Base-by-base conservation (phyloP, 2,113 vertebrate species). In the Camelus dromedarius region DNA sequence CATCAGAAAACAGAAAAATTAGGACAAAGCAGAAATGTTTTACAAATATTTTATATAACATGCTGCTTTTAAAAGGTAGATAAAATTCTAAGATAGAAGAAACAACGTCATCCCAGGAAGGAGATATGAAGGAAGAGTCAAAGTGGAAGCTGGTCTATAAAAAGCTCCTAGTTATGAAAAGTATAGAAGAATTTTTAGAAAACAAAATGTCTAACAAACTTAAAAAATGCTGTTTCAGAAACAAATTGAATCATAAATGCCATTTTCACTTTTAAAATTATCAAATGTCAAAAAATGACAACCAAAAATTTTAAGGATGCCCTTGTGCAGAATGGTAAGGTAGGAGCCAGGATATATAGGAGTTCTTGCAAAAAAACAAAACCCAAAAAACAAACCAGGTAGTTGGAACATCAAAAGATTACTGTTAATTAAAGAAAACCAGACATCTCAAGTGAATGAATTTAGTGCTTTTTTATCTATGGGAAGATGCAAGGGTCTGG, bases 1-100 rank as follows among this genome's bases (percentile, higher is more conserved):
- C 18, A 96, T 12, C 24, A 75, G 28, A 91, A 96, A 85, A 89
- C 20, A 93, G 70, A 79, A 79, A 89, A 89, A 26, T 87, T 79
- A 84, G 12, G 58, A 50, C 12, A 93, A 89, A 85, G 50, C 52
- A 95, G 52, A 70, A 15, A 79, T 82, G 12, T 35, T 90, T 48
- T 69, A 50, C 3, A 91, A 88, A 46, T 48, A 66, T 56, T 94
- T 89, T 82, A 52, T 19, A 58, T 35, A 82, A 56, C 7, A 35
- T 35, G 11, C 13, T 83, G 24, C 20, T 92, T 97, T 95, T 58
- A 64, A 93, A 93, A 67, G 32, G 35, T 73, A 92, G 67, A 79
- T 73, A 46, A 95, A 60, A 48, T 84, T 89, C 15, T 82, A 75
- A 81, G 9, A 26, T 89, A 86, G 22, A 91, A 72, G 48, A 87